Evolutionary conservation across 2,797 vertebrate species (phyloP).

Genomic region (Liasis olivaceus): DNA sequence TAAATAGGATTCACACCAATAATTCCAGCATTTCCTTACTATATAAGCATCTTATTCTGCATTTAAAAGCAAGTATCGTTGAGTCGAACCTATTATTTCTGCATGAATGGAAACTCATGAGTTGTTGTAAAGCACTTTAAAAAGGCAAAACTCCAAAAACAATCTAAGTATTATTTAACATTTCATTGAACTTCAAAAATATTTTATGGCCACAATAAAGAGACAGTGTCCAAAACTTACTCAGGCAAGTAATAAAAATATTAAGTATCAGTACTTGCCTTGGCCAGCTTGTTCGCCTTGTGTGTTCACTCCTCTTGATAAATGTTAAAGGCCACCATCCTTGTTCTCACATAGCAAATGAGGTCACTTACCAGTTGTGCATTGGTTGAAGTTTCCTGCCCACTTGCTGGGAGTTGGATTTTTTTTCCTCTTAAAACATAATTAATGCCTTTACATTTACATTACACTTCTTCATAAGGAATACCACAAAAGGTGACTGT

Average conservation of each 20-base stretch:
- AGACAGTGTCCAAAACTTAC: not conserved
- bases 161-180: constrained; percentile 40
- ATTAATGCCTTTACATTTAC: not conserved
- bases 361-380: not conserved
- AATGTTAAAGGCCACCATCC: not conserved
- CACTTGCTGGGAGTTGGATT: not conserved
- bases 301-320: not conserved
- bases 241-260: not conserved
- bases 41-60: constrained; percentile 16
- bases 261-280: not conserved
- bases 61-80: constrained; percentile 25
- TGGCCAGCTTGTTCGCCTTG: not conserved
- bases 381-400: not conserved
- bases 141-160: constrained; percentile 52
- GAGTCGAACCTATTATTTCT: constrained; percentile 29
- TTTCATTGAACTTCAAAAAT: constrained; percentile 51
- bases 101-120: constrained; percentile 30
- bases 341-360: not conserved
- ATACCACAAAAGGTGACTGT: not conserved
- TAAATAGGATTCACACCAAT: constrained; percentile 24
- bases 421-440: not conserved
- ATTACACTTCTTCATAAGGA: not conserved
- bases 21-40: constrained; percentile 31
- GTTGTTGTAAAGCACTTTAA: constrained; percentile 42
- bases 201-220: constrained; percentile 56